phyloP scores from a whole-genome alignment of 2,888 invertebrate genomes.

The Siphonodentalium dalli region DNA sequence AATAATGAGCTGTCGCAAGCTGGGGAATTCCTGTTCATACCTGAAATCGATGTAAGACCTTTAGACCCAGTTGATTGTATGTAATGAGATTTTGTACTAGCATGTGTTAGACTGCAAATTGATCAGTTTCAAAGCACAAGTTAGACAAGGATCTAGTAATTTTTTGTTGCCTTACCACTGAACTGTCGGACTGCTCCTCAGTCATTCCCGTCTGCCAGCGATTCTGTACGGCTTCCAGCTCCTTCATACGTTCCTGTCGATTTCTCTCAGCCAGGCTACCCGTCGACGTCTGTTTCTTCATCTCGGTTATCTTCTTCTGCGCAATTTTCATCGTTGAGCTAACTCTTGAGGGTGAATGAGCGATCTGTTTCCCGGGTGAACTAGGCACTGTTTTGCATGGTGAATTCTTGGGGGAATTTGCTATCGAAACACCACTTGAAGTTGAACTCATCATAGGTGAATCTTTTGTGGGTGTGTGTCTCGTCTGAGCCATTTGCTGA shows the following conservation, averaged over 20 bases:
- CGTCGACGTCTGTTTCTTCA: slow-evolving; percentile 45
- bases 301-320: slow-evolving; percentile 57
- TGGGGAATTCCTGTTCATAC: too few relatives aligned
- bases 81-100: too few relatives aligned
- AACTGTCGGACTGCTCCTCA: slow-evolving; percentile 28
- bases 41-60: too few relatives aligned
- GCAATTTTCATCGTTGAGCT: slow-evolving; percentile 58
- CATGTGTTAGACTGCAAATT: too few relatives aligned
- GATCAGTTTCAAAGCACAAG: too few relatives aligned
- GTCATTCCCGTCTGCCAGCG: slow-evolving; percentile 59
- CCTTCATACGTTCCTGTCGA: slow-evolving; percentile 59
- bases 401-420: slow-evolving; percentile 9
- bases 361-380: slow-evolving; percentile 6
- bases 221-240: slow-evolving; percentile 59
- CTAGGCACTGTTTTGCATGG: neutral
- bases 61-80: too few relatives aligned
- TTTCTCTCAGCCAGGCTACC: slow-evolving; percentile 56
- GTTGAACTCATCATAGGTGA: slow-evolving; percentile 2
- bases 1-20: too few relatives aligned
- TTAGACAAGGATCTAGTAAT: too few relatives aligned
- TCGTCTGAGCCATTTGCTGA: slow-evolving; percentile 35
- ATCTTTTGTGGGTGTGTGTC: slow-evolving; percentile 10
- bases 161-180: slow-evolving; percentile 5
- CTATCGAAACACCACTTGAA: slow-evolving; percentile 5
- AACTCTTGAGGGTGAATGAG: slow-evolving; percentile 37